phyloP scores from a whole-genome alignment of 1,140 invertebrate species.

The Drosophila repleta region DNA sequence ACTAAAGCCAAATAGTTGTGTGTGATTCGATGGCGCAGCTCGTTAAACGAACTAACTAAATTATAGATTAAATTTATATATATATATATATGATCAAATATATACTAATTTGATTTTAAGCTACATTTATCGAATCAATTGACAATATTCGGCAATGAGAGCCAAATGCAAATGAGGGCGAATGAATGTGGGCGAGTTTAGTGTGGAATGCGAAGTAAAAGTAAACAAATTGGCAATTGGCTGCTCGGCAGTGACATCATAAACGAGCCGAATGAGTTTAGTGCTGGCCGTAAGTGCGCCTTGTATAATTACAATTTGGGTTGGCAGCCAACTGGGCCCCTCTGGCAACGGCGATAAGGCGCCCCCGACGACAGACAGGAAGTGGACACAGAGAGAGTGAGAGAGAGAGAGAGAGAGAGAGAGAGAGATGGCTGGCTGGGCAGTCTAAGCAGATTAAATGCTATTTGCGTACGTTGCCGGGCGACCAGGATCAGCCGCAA shows the following conservation, averaged over 20 bases:
- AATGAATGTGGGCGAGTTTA: constrained; percentile 13
- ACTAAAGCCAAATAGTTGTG: no score
- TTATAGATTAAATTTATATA: constrained; percentile 1
- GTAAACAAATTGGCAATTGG: constrained; percentile 23
- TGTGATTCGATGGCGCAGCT: no score
- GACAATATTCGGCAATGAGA: neutral
- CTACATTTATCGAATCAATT: constrained; percentile 6
- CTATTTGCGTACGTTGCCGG: constrained; percentile 57
- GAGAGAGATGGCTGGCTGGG: no score
- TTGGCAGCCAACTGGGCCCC: neutral
- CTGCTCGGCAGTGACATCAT: constrained; percentile 19
- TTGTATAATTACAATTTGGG: constrained; percentile 27
- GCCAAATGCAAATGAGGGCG: constrained; percentile 25
- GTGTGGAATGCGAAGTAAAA: neutral
- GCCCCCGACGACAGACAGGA: constrained; percentile 32
- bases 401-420: no score
- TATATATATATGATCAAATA: neutral
- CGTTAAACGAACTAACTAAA: neutral
- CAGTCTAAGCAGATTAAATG: constrained; percentile 71
- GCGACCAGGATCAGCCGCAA: constrained; percentile 67
- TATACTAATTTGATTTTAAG: neutral
- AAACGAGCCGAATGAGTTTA: neutral
- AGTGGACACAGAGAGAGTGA: neutral
- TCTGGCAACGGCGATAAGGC: constrained; percentile 41
- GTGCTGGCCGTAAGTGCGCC: constrained; percentile 6